Base-by-base conservation (phyloP, 2,113 vertebrate species). In the Podarcis raffonei region DNA sequence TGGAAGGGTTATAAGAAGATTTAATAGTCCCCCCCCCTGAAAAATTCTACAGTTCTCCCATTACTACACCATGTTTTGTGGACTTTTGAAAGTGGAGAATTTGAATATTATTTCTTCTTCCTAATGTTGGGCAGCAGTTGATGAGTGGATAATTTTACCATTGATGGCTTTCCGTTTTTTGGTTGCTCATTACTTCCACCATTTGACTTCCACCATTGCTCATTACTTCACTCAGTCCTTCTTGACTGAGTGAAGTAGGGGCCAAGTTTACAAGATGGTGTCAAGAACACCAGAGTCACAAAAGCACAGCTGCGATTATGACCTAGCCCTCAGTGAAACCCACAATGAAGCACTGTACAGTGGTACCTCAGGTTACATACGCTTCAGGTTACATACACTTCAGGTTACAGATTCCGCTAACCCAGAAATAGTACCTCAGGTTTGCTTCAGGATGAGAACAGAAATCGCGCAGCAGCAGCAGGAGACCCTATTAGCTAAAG, bases 131-230 rank as follows among this genome's bases (percentile, higher is more conserved):
- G 89, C 39, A 83, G 81, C 20, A 83, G 42, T 74, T 81, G 77
- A 68, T 53, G 8, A 23, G 85, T 25, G 65, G 82, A 48, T 71
- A 1, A 3, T 85, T 27, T 53, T 39, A 80, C 8, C 37, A 5
- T 62, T 1, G 0, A 62, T 92, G 83, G 79, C 89, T 32, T 71
- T 7, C 32, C 8, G 2, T 66, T 65, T 32, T 66, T 42, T 12
- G 27, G 78, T 53, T 15, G 30, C 11, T 32, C 0, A 79, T 0
- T 0, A 0, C 9, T 81, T 68, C 22, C 82, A 90, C 1, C 0
- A 68, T 79, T 20, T 42, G 83, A n/a, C n/a, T n/a, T n/a, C n/a
- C n/a, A n/a, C n/a, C n/a, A n/a, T 53, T 15, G 30, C 11, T 32
- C 0, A 79, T 0, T 0, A 0, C 9, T 81, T 68, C 22, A n/a